Base-by-base conservation (phyloP, 2,888 invertebrate species). In the Drosophila mettleri region DNA sequence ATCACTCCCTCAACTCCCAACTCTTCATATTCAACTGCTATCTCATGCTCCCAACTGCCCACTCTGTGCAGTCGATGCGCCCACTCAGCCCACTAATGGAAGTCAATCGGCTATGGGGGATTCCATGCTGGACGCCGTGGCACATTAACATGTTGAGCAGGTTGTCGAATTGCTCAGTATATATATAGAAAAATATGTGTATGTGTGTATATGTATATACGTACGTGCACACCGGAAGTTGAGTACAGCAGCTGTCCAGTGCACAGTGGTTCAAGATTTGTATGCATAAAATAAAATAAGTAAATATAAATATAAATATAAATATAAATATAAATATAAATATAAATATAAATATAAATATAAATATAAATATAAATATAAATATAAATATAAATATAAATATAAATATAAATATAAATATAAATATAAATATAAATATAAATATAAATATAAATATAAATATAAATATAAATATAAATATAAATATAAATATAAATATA, bases 101-200 rank as follows among this genome's bases (percentile, higher is more conserved):
- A 74, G 66, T 78, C 65, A 64, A 82, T 75, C 68, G 59, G 55
- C 67, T 69, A 58, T 46, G 52, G 55, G 39, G 59, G 45, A 51
- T 54, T 33, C 36, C 41, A 54, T 33, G 55, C 65, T 77, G 68
- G 48, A 55, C 61, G 58, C 36, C 27, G 53, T 62, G 63, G 72
- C 82, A 67, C 69, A 82, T 80, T 86, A 82, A 86, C 84, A 82
- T 83, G 86, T 84, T 70, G 72, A 71, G 81, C 80, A 74, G 80
- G 83, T 80, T 86, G 77, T 51, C 36, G 43, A 45, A 72, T 57
- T 69, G 60, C 41, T 64, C 43, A 53, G 69, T 33, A 33, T 20
- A 20, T 39, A 49, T 45, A 41, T 57, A 39, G 33, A 1, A 36
- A 22, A 14, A 3, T 20, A 7, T 18, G 12, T 18, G 34, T 18